Evolutionary conservation across 2,888 invertebrate species (phyloP).

Genomic region (Acanthococcus lagerstroemiae): DNA sequence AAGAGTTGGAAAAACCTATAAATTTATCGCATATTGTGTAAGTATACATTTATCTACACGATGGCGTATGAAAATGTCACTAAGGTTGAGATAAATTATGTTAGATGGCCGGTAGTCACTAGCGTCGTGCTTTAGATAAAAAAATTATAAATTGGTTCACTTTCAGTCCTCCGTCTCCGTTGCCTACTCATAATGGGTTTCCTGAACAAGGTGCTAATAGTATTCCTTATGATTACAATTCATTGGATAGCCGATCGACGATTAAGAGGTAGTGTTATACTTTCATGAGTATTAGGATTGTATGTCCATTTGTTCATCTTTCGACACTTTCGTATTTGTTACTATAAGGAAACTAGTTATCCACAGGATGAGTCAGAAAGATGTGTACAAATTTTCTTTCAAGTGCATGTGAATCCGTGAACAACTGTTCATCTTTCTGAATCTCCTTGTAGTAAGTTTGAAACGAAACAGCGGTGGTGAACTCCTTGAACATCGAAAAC

Average conservation of each 20-base stretch:
- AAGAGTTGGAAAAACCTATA: slow-evolving; percentile 85
- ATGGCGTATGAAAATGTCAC: no score
- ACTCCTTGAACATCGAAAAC: no score
- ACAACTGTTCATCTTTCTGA: no score
- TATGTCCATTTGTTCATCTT: background rate
- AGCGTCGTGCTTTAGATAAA: no score
- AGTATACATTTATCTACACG: slow-evolving; percentile 46
- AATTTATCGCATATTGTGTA: slow-evolving; percentile 94
- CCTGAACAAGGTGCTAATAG: slow-evolving; percentile 53
- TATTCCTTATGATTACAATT: slow-evolving; percentile 58
- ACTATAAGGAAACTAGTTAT: no score
- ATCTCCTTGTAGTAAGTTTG: no score
- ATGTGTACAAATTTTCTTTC: no score
- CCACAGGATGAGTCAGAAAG: no score
- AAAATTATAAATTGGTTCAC: no score
- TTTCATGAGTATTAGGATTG: background rate
- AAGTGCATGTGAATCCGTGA: no score
- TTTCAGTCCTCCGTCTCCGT: slow-evolving; percentile 77
- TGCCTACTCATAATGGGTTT: slow-evolving; percentile 88
- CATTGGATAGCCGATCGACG: slow-evolving; percentile 59
- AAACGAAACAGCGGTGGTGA: no score
- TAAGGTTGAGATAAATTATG: background rate
- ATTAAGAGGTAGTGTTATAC: slow-evolving; percentile 45
- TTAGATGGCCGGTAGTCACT: background rate
- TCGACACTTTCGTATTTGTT: no score